A percentile compares a stretch with the other conserved stretches of the same genome.
Evolutionary conservation across 2,113 vertebrate species (phyloP).

Genomic region (Eulemur rufifrons): DNA sequence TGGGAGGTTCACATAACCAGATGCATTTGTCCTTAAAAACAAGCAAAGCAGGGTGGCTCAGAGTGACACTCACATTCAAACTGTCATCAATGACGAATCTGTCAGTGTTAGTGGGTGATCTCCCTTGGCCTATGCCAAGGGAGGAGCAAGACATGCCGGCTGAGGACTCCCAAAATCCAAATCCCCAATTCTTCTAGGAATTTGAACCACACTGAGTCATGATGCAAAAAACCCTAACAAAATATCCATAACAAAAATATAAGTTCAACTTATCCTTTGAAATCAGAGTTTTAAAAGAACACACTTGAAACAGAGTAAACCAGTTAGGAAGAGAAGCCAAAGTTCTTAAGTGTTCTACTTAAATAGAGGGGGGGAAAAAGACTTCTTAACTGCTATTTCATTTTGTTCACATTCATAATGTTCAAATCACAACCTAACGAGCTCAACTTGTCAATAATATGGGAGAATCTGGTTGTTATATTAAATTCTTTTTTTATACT

Average conservation of each 20-base stretch:
- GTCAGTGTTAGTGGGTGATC: no score
- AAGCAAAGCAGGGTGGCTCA: no score
- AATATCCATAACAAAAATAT: conserved; percentile 23
- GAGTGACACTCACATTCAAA: no score
- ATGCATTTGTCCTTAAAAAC: no score
- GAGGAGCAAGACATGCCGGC: no score
- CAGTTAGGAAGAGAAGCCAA: conserved; percentile 28
- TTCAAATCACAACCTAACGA: conserved; percentile 30
- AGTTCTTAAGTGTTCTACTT: conserved; percentile 19
- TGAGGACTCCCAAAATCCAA: no score
- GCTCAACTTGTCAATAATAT: conserved; percentile 40
- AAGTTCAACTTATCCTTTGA: conserved; percentile 45
- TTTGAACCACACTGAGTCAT: conserved; percentile 4
- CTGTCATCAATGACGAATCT: no score
- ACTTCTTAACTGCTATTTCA: background rate
- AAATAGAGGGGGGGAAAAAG: background rate
- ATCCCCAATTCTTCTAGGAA: no score
- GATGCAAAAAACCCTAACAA: background rate
- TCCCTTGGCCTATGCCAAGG: no score
- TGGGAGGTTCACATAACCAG: no score
- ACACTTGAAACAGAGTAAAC: conserved; percentile 52
- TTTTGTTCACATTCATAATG: conserved; percentile 37
- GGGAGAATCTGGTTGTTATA: background rate
- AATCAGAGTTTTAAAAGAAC: conserved; percentile 32
- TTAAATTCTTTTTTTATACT: background rate